Conservation (phyloP, 2,888 invertebrate species). For the Orthonevra nobilis region DNA sequence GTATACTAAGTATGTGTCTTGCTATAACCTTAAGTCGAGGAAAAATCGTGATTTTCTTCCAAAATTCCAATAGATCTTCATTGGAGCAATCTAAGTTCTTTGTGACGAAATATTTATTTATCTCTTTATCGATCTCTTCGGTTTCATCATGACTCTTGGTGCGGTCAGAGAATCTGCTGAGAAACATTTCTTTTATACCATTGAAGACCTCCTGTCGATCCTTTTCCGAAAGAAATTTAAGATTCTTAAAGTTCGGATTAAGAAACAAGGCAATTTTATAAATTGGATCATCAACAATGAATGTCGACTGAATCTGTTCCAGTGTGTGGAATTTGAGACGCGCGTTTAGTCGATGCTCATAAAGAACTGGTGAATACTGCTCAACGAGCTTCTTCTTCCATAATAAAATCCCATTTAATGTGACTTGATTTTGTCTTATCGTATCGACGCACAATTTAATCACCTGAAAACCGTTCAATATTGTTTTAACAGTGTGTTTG, state of each 20-base stretch:
- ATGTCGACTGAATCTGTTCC: slow-evolving; percentile 28
- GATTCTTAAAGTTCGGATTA: slow-evolving; percentile 54
- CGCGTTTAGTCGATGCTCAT: slow-evolving; percentile 49
- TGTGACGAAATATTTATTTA: slow-evolving; percentile 34
- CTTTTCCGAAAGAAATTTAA: slow-evolving; percentile 41
- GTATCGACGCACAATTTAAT: slow-evolving; percentile 51
- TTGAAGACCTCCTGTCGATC: slow-evolving; percentile 48
- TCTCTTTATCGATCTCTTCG: slow-evolving; percentile 36
- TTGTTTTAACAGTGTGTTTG: slow-evolving; percentile 50
- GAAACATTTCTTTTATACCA: slow-evolving; percentile 32
- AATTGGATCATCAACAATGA: slow-evolving; percentile 39
- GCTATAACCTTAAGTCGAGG: slow-evolving; percentile 35
- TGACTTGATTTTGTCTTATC: slow-evolving; percentile 54
- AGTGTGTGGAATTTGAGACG: slow-evolving; percentile 44
- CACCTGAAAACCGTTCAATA: slow-evolving; percentile 42
- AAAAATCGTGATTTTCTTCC: slow-evolving; percentile 44
- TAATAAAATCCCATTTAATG: slow-evolving; percentile 40
- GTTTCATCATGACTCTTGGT: slow-evolving; percentile 1
- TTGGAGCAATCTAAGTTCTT: slow-evolving; percentile 52
- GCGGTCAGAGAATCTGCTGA: background rate
- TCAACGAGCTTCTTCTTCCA: slow-evolving; percentile 58
- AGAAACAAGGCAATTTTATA: slow-evolving; percentile 58
- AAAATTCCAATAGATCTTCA: slow-evolving; percentile 46
- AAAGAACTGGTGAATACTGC: slow-evolving; percentile 49
- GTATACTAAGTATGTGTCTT: slow-evolving; percentile 43